These are phyloP conservation scores for Erythrocebus patas DNA, from an alignment of 2,113 vertebrate genomes.

Conservation along the genomic window DNA sequence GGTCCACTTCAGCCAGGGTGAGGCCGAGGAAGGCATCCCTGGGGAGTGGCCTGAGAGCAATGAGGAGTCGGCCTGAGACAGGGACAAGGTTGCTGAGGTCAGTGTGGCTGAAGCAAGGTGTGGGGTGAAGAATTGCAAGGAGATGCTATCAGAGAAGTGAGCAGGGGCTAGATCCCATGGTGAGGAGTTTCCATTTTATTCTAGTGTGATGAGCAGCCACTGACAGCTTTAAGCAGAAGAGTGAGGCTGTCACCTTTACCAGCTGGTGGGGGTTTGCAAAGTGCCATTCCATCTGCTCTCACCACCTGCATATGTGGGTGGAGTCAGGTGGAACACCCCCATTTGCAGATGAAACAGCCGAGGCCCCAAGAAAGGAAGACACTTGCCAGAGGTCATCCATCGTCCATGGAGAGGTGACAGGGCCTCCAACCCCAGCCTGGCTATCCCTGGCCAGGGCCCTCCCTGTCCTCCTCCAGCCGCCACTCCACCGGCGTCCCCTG, in stretches of 20 bases:
- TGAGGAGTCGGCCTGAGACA: neutral
- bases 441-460: neutral
- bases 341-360: neutral
- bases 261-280: neutral
- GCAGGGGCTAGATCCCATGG: neutral
- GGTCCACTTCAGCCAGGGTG: neutral
- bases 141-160: neutral
- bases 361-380: neutral
- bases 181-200: neutral
- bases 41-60: neutral
- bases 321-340: neutral
- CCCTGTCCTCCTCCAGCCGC: fast-evolving
- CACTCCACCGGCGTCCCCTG: neutral
- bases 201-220: fast-evolving
- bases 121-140: fast-evolving
- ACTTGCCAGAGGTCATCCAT: no score
- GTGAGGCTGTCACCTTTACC: neutral
- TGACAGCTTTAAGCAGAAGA: fast-evolving
- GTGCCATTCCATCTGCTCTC: neutral
- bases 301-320: neutral
- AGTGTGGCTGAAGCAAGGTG: fast-evolving
- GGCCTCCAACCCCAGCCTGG: neutral
- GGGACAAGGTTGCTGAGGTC: neutral
- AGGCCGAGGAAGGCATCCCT: neutral
- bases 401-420: no score